phyloP scores from a whole-genome alignment of 2,113 vertebrate genomes.

The Pelecanus crispus region DNA sequence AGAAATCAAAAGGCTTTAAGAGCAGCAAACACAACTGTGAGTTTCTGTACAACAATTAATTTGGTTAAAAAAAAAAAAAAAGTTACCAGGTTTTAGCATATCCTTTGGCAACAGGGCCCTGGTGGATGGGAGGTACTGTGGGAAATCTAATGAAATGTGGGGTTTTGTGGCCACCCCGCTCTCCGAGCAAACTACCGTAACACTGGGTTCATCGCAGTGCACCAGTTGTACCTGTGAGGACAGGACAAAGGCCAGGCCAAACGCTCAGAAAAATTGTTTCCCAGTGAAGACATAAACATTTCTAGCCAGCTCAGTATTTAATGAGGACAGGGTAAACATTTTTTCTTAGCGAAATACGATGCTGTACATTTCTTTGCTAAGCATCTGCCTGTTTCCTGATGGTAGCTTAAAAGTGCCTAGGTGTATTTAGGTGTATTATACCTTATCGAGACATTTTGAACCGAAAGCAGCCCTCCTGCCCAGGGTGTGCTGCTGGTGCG shows the following conservation, averaged over 20 bases:
- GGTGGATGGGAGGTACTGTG: background rate
- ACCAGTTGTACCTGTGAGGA: background rate
- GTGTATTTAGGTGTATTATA: background rate
- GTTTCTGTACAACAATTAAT: background rate
- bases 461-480: background rate
- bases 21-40: background rate
- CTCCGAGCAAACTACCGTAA: background rate
- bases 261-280: background rate
- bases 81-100: background rate
- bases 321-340: background rate
- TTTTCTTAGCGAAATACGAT: background rate
- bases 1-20: background rate
- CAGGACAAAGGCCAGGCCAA: background rate
- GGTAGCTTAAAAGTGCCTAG: background rate
- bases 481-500: background rate
- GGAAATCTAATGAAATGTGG: rapidly evolving
- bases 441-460: background rate
- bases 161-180: rapidly evolving
- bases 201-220: background rate
- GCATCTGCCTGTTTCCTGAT: background rate
- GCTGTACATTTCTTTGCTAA: background rate
- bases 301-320: background rate
- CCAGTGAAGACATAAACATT: rapidly evolving
- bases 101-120: background rate
- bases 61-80: background rate